These are phyloP conservation scores for Oxyruncus cristatus DNA, from an alignment of 2,113 vertebrate species.

Conservation along the genomic window DNA sequence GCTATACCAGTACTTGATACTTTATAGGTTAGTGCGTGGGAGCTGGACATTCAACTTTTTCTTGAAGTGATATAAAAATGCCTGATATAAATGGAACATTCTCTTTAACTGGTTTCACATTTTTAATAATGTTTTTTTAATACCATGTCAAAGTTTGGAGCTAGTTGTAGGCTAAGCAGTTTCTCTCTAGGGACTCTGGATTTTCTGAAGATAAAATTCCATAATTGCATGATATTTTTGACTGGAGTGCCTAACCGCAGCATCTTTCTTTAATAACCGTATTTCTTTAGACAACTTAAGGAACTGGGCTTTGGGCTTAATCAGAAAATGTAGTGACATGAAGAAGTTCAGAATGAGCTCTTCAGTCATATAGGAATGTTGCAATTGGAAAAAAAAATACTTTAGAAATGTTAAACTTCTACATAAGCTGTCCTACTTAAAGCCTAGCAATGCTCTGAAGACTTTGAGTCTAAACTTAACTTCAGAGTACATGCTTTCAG, in stretches of 20 bases:
- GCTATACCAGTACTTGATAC: background rate
- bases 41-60: background rate
- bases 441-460: background rate
- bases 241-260: background rate
- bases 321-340: background rate
- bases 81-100: background rate
- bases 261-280: constrained; percentile 12
- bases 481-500: background rate
- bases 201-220: constrained; percentile 14
- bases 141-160: background rate
- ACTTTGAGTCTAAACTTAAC: background rate
- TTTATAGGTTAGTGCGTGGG: background rate
- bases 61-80: background rate
- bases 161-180: background rate
- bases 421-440: background rate
- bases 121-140: background rate
- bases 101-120: background rate
- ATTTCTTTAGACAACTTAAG: background rate
- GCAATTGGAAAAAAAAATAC: background rate
- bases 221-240: background rate
- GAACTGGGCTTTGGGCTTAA: background rate
- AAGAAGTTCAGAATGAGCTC: background rate
- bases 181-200: background rate
- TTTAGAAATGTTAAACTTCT: background rate
- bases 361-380: background rate